phyloP scores from a whole-genome alignment of 2,113 vertebrate genomes.

The Carollia perspicillata region DNA sequence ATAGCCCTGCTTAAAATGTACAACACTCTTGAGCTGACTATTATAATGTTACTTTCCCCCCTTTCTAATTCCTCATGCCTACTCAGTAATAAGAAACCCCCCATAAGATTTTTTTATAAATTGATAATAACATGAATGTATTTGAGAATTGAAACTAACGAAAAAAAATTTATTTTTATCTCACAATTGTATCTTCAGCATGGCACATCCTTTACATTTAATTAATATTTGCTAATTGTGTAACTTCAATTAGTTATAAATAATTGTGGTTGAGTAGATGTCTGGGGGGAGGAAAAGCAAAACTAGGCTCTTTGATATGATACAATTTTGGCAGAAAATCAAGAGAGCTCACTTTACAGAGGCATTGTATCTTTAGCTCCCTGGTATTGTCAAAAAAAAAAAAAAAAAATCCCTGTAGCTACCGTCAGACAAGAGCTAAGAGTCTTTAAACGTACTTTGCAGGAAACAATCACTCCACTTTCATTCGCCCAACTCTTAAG shows the following conservation, averaged over 20 bases:
- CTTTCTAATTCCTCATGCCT: not conserved
- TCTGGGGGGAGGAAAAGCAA: not conserved
- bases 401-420: conserved; percentile 29
- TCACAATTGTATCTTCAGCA: not conserved
- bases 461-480: conserved; percentile 77
- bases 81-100: not conserved
- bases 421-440: conserved; percentile 55
- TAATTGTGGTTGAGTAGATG: not conserved
- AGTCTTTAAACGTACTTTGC: conserved; percentile 65
- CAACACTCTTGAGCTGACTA: not conserved
- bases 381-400: not conserved
- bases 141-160: not conserved
- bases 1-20: not conserved
- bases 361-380: conserved; percentile 26
- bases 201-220: conserved; percentile 5
- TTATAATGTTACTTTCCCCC: not conserved
- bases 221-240: not conserved
- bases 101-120: not conserved
- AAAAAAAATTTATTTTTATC: not conserved
- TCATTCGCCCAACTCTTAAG: conserved; percentile 62
- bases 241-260: conserved; percentile 21
- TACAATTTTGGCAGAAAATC: conserved; percentile 19
- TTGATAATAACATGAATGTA: not conserved
- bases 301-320: not conserved
- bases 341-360: conserved; percentile 40